Percentiles rank a stretch among this genome's conserved stretches.
phyloP scores from a whole-genome alignment of 2,113 vertebrate species.

The Taurulus bubalis region DNA sequence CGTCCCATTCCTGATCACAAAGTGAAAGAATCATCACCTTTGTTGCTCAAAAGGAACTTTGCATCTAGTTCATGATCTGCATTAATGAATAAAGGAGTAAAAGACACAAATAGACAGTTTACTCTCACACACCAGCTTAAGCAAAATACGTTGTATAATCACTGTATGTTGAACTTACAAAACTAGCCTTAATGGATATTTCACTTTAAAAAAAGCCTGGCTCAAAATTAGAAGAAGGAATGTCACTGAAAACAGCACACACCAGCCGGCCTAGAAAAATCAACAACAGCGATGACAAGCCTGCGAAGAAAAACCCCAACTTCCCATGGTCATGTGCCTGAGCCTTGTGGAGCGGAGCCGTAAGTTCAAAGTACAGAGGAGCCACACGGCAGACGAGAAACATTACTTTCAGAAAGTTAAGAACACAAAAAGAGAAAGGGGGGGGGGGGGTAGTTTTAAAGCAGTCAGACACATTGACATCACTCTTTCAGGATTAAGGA shows the following conservation, averaged over 20 bases:
- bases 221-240: slow-evolving; percentile 17
- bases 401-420: not conserved
- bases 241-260: slow-evolving; percentile 9
- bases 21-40: not conserved
- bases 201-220: not conserved
- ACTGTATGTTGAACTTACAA: not conserved
- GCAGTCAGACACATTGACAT: slow-evolving; percentile 28
- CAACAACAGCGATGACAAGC: slow-evolving; percentile 14
- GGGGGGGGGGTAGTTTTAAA: not conserved
- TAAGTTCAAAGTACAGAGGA: slow-evolving; percentile 65
- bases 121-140: not conserved
- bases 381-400: slow-evolving; percentile 17
- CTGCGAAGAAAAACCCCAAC: slow-evolving; percentile 42
- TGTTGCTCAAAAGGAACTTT: not conserved
- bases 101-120: not conserved
- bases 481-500: slow-evolving; percentile 23
- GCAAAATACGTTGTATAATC: not conserved
- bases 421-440: not conserved
- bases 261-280: slow-evolving; percentile 26
- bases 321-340: slow-evolving; percentile 68
- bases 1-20: not conserved
- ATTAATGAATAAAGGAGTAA: not conserved
- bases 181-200: not conserved
- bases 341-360: slow-evolving; percentile 45
- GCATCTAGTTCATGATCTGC: not conserved